Conservation (phyloP, 2,797 vertebrate genomes). For the Nannoperca obscura region DNA sequence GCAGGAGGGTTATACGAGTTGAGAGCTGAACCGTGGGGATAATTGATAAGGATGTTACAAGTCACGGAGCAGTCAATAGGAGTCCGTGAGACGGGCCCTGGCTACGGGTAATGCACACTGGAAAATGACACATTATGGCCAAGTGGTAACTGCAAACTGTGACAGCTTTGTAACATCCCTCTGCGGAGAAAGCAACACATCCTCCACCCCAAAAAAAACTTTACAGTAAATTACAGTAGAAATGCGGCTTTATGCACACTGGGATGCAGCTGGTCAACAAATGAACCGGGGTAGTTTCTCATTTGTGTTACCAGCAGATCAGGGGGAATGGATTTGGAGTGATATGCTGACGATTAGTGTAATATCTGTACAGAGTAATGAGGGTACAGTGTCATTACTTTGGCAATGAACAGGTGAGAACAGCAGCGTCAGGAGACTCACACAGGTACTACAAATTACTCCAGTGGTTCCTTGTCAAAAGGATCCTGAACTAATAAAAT, state of each 20-base stretch:
- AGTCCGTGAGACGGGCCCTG: conserved; percentile 22
- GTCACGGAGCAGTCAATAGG: conserved; percentile 40
- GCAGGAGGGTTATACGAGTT: conserved; percentile 26
- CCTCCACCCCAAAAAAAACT: background rate
- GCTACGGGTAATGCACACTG: conserved; percentile 3
- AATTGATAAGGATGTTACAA: conserved; percentile 57
- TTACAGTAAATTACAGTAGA: background rate
- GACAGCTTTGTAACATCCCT: background rate
- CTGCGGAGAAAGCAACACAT: background rate
- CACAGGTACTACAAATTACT: conserved; percentile 11
- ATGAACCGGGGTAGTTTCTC: conserved; percentile 13
- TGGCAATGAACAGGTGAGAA: conserved; percentile 16
- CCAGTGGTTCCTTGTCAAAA: background rate
- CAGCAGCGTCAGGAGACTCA: conserved; percentile 19
- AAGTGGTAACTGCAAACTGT: conserved; percentile 18
- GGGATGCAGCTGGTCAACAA: background rate
- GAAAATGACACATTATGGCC: conserved; percentile 22
- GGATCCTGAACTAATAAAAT: background rate
- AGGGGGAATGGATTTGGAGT: conserved; percentile 14
- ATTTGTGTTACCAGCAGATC: conserved; percentile 26
- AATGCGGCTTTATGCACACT: background rate
- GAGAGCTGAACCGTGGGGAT: conserved; percentile 41
- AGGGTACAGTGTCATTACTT: conserved; percentile 11
- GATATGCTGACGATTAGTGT: conserved; percentile 42
- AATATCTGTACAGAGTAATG: conserved; percentile 15